These are phyloP conservation scores for Coecobrya sp. DNA, from an alignment of 2,888 invertebrate species.

Conservation along the genomic window DNA sequence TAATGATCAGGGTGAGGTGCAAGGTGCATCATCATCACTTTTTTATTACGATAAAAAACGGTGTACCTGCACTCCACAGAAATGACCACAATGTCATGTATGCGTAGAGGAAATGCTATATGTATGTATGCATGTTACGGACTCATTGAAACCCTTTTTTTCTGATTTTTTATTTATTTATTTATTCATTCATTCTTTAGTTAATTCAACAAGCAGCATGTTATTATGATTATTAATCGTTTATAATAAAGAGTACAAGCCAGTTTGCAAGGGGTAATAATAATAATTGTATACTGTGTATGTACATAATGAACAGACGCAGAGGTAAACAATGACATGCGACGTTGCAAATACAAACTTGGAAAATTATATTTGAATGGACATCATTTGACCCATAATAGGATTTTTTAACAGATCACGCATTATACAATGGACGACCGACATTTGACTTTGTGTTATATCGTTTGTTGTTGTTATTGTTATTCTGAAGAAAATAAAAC, in stretches of 20 bases:
- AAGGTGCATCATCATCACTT: constrained; percentile 16
- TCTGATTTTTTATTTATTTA: constrained; percentile 14
- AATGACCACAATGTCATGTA: neutral
- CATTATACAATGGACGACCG: neutral
- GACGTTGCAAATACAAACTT: neutral
- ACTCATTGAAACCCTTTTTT: constrained; percentile 24
- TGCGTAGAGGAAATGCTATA: neutral
- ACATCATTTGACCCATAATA: constrained; percentile 8
- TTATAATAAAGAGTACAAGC: neutral
- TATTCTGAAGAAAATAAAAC: neutral
- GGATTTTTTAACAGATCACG: neutral
- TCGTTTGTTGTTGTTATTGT: neutral
- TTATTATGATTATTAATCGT: neutral
- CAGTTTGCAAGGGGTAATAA: neutral
- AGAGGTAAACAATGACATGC: neutral
- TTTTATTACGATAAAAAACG: neutral
- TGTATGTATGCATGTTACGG: neutral
- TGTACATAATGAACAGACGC: neutral
- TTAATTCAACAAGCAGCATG: neutral
- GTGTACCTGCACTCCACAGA: neutral
- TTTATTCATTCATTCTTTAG: constrained; percentile 9
- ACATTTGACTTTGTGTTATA: neutral
- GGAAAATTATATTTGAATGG: neutral
- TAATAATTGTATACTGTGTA: neutral
- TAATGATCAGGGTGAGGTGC: constrained; percentile 15